These are phyloP conservation scores for Lanius ludovicianus DNA, from an alignment of 2,113 vertebrate genomes.

Conservation along the genomic window DNA sequence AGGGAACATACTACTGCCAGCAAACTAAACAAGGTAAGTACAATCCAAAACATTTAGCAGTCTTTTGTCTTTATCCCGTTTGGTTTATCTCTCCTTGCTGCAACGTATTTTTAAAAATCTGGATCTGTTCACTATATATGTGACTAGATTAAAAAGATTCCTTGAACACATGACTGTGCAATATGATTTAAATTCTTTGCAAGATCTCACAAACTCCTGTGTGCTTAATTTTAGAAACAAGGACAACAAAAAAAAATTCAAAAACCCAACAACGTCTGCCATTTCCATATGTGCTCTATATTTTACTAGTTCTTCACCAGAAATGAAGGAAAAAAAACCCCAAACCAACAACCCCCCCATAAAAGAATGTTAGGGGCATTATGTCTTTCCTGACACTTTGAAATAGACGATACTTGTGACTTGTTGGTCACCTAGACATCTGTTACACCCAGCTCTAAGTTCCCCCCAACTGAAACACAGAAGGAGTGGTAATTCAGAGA, in stretches of 20 bases:
- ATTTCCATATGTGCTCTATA: slow-evolving; percentile 51
- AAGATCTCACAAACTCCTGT: slow-evolving; percentile 14
- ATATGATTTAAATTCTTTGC: slow-evolving; percentile 6
- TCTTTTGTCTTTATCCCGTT: background rate
- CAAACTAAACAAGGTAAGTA: background rate
- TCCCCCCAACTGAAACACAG: background rate
- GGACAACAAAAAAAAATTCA: slow-evolving; percentile 28
- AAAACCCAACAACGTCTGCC: slow-evolving; percentile 24
- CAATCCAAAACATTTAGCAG: background rate
- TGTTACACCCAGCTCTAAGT: background rate
- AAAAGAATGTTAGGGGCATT: background rate
- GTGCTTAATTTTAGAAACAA: slow-evolving; percentile 55
- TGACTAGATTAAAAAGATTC: slow-evolving; percentile 17
- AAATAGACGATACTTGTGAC: background rate
- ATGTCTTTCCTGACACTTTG: background rate
- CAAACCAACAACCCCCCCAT: background rate
- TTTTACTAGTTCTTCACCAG: slow-evolving; percentile 8
- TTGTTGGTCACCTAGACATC: background rate
- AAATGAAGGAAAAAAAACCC: background rate
- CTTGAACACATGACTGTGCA: slow-evolving; percentile 30
- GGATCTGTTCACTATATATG: background rate
- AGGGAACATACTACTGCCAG: background rate
- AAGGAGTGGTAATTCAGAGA: background rate
- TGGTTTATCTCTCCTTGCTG: background rate
- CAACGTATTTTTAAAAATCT: background rate